A percentile compares a stretch with the other conserved stretches of the same genome.
Conservation (phyloP, 92 coral and sea anemone genomes). For the Umimayanthus chanpuru region DNA sequence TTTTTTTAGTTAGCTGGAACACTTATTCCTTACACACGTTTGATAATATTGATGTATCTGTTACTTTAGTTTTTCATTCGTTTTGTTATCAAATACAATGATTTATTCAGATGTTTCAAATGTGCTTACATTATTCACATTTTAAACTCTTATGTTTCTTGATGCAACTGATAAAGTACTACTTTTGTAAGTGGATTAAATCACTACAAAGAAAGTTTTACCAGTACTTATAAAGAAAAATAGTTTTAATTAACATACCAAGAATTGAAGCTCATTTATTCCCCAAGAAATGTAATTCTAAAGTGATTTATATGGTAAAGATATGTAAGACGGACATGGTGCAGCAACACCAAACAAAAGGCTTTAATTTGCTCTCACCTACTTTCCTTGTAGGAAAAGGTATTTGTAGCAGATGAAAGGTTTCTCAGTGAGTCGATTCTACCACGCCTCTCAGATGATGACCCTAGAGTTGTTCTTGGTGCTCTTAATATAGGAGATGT, state of each 20-base stretch:
- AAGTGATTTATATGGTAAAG: no score
- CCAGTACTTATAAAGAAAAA: no score
- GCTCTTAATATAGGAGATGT: no score
- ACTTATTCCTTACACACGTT: background rate
- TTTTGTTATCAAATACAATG: background rate
- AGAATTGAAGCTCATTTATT: no score
- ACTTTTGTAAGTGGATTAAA: no score
- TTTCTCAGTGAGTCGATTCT: constrained; percentile 75
- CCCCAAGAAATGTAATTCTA: no score
- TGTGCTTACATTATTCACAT: no score
- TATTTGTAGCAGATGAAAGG: constrained; percentile 63
- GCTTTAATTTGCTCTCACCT: background rate
- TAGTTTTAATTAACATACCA: no score
- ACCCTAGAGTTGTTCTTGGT: constrained; percentile 72
- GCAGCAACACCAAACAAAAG: background rate
- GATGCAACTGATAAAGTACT: no score
- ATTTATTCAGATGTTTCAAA: background rate
- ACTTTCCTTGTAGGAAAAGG: constrained; percentile 31
- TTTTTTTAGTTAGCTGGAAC: no score
- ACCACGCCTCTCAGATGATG: constrained; percentile 82
- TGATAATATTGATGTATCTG: background rate
- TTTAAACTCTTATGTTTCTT: no score
- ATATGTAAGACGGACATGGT: background rate
- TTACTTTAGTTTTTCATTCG: background rate
- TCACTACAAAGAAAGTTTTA: no score